Conservation (phyloP, 2,113 vertebrate genomes). For the Phainopepla nitens region DNA sequence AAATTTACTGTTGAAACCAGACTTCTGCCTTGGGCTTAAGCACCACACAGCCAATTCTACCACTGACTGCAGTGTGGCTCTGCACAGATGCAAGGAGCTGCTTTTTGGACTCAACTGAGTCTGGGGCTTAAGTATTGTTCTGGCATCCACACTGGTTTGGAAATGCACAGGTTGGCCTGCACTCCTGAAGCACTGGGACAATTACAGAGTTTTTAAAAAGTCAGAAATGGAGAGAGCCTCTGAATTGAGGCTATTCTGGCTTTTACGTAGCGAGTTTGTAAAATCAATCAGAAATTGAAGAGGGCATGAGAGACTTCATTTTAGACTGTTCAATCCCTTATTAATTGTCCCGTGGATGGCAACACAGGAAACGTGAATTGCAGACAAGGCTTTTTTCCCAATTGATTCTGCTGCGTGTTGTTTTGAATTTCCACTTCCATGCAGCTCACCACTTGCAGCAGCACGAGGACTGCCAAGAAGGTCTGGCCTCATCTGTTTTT, state of each 20-base stretch:
- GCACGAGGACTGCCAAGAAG: not conserved
- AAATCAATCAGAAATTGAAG: slow-evolving; percentile 45
- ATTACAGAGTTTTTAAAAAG: not conserved
- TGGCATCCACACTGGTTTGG: not conserved
- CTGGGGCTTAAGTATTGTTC: not conserved
- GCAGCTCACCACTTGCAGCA: not conserved
- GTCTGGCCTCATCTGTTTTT: not conserved
- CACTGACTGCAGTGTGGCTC: not conserved
- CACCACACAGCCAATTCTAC: not conserved
- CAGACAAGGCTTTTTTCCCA: not conserved
- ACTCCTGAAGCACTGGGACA: slow-evolving; percentile 17
- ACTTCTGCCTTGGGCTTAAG: slow-evolving; percentile 17
- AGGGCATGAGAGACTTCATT: slow-evolving; percentile 16
- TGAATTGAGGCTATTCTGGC: not conserved
- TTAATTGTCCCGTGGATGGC: slow-evolving; percentile 1
- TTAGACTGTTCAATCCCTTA: not conserved
- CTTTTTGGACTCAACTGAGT: not conserved
- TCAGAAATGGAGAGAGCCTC: not conserved
- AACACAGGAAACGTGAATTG: slow-evolving; percentile 28
- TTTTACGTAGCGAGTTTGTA: not conserved
- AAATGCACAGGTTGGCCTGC: not conserved
- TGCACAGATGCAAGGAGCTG: not conserved
- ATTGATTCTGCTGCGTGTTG: not conserved
- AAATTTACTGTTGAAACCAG: slow-evolving; percentile 12
- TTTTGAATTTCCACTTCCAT: not conserved